These are phyloP conservation scores for Caenorhabditis drosophilae DNA, from an alignment of 2,888 invertebrate species.

Conservation along the genomic window DNA sequence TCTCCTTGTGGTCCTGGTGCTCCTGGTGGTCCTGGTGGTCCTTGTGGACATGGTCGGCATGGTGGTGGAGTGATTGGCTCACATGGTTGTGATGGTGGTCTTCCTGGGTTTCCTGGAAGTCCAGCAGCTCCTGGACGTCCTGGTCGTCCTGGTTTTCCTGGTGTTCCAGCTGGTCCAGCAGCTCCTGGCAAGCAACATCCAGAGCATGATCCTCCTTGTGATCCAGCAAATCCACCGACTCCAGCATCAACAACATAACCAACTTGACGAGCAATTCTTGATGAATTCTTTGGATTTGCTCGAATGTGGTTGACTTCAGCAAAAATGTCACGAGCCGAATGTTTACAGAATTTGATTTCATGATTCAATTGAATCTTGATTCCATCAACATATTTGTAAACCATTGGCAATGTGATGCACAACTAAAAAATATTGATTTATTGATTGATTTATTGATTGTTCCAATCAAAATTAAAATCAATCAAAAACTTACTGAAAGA, in stretches of 20 bases:
- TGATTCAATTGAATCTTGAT: slow-evolving; percentile 32
- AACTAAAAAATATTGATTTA: slow-evolving; percentile 24
- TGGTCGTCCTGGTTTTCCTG: slow-evolving; percentile 51
- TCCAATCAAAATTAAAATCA: neutral
- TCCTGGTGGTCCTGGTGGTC: slow-evolving; percentile 54
- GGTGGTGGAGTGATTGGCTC: slow-evolving; percentile 51
- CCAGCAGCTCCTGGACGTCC: slow-evolving; percentile 51
- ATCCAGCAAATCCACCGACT: neutral
- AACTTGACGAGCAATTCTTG: slow-evolving; percentile 50
- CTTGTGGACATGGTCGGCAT: slow-evolving; percentile 51
- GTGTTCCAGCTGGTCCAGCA: slow-evolving; percentile 47
- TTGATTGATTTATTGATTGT: neutral
- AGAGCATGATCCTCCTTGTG: slow-evolving; percentile 37
- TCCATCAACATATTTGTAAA: slow-evolving; percentile 32
- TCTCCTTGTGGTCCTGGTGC: slow-evolving; percentile 47
- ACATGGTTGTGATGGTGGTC: slow-evolving; percentile 37
- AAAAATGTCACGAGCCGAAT: slow-evolving; percentile 48
- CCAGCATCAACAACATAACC: slow-evolving; percentile 25
- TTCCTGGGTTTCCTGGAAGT: slow-evolving; percentile 50
- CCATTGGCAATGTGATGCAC: slow-evolving; percentile 34
- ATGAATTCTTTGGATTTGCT: slow-evolving; percentile 35
- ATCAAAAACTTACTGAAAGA: slow-evolving; percentile 29
- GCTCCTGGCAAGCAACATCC: slow-evolving; percentile 60
- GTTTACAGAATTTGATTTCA: slow-evolving; percentile 34
- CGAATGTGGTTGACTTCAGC: slow-evolving; percentile 52